Evolutionary conservation across 2,888 invertebrate species (phyloP).

Genomic region (Orgyia antiqua): DNA sequence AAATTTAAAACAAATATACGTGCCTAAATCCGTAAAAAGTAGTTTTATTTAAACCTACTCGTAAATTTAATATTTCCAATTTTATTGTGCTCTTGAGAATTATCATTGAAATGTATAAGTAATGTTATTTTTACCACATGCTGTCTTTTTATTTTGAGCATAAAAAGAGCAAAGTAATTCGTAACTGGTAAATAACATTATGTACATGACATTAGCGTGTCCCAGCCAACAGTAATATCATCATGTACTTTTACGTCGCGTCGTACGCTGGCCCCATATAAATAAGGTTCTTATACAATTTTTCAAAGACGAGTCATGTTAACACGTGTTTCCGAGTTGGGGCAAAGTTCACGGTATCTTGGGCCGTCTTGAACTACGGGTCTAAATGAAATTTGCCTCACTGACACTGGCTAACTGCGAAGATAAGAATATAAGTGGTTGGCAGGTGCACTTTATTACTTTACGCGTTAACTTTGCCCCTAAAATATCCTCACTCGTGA

Average conservation of each 20-base stretch:
- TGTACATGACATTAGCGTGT: slow-evolving; percentile 62
- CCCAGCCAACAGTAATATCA: slow-evolving; percentile 62
- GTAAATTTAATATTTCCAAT: no score
- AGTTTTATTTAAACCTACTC: no score
- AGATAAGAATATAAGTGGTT: slow-evolving; percentile 36
- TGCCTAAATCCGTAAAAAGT: no score
- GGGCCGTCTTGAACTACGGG: slow-evolving; percentile 36
- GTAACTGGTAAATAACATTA: slow-evolving; percentile 63
- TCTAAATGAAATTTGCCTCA: slow-evolving; percentile 70
- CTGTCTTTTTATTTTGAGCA: slow-evolving; percentile 33
- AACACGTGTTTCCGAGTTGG: slow-evolving; percentile 66
- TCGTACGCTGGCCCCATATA: slow-evolving; percentile 71
- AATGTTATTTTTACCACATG: no score
- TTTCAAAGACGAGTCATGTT: slow-evolving; percentile 71
- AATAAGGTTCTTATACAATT: slow-evolving; percentile 73
- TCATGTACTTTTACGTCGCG: slow-evolving; percentile 68
- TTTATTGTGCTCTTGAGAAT: no score
- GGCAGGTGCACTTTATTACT: slow-evolving; percentile 46
- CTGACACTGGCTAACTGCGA: slow-evolving; percentile 47
- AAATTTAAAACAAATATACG: no score
- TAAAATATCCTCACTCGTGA: slow-evolving; percentile 15
- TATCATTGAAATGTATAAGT: no score
- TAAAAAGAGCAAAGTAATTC: slow-evolving; percentile 43
- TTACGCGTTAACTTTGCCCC: slow-evolving; percentile 22
- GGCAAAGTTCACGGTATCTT: slow-evolving; percentile 47